Base-by-base conservation (phyloP, 2,797 vertebrate genomes). In the Parotocinclus haroldoi region DNA sequence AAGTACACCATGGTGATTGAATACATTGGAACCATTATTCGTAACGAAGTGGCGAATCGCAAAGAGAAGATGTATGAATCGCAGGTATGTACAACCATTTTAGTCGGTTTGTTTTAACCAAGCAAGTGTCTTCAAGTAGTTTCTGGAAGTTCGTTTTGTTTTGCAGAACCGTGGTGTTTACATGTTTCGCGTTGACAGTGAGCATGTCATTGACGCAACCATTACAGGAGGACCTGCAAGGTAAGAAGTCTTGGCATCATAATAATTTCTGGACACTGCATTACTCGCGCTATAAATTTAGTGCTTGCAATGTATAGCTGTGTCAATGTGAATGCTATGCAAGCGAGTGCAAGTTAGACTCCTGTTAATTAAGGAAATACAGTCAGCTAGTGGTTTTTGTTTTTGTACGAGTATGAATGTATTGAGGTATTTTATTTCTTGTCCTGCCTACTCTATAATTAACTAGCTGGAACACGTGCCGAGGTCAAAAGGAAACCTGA, bases 1-100 rank as follows among this genome's bases (percentile, higher is more conserved):
- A 98, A 96, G 77, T 94, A 95, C 92, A 98, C 95, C 73, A 99
- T 99, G 96, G 94, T 99, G 83, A 99, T 99, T 4, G 96, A 99
- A 69, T 99, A 99, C 75, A 99, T 98, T 0, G 96, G 96, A 62
- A 96, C 95, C 0, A 93, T 98, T 83, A 99, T 98, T 81, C 91
- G 96, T 45, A 99, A 95, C 0, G 96, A 98, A 79, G 96, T 99
- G 0, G 96, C 96, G 36, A 95, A 98, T 87, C 89, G 96, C 38
- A 97, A 94, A 45, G 96, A 99, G 89, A 92, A 96, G 68, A 92
- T 96, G 44, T 99, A 98, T 1, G 96, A 99, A 76, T 90, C 93
- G 2, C 96, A 98, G 95, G 96, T 97, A 83, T 52, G 55, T 53
- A 1, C 5, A 9, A 4, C 27, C 27, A 27, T 5, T 27, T 27